Percentiles rank a stretch among this genome's conserved stretches.
These are phyloP conservation scores for Orchesella cincta DNA, from an alignment of 1,140 invertebrate genomes.

Conservation along the genomic window DNA sequence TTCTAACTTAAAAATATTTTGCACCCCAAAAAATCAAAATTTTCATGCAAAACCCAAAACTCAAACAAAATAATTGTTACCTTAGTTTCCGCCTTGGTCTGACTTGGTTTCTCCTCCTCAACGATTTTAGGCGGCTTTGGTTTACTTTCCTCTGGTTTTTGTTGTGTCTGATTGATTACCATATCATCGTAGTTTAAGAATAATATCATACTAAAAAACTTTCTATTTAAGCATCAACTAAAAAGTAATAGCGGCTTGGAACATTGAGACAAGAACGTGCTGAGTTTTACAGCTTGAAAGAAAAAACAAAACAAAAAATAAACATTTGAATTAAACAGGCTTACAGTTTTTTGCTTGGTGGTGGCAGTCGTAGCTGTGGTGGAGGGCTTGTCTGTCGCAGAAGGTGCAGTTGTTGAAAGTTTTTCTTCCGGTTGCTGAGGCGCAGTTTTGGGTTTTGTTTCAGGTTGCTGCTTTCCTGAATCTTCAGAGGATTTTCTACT, in stretches of 20 bases:
- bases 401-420: not conserved
- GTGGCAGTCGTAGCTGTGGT: not conserved
- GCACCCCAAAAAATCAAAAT: not conserved
- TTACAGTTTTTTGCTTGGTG: conserved; percentile 6
- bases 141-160: not conserved
- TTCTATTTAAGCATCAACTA: too few species aligned
- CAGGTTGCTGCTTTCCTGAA: not conserved
- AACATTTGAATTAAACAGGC: conserved; percentile 3
- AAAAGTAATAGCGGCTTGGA: too few species aligned
- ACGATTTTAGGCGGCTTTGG: conserved; percentile 20
- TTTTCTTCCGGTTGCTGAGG: not conserved
- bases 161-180: conserved; percentile 1
- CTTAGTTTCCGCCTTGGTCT: not conserved
- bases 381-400: not conserved
- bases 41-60: not conserved
- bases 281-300: too few species aligned
- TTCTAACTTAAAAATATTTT: not conserved
- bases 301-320: too few species aligned
- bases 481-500: conserved; percentile 12
- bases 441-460: not conserved
- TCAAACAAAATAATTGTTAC: not conserved
- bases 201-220: too few species aligned
- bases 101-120: conserved; percentile 2
- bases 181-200: too few species aligned
- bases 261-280: too few species aligned